Evolutionary conservation across 2,888 invertebrate genomes (phyloP).

Genomic region (Pristionchus entomophagus): DNA sequence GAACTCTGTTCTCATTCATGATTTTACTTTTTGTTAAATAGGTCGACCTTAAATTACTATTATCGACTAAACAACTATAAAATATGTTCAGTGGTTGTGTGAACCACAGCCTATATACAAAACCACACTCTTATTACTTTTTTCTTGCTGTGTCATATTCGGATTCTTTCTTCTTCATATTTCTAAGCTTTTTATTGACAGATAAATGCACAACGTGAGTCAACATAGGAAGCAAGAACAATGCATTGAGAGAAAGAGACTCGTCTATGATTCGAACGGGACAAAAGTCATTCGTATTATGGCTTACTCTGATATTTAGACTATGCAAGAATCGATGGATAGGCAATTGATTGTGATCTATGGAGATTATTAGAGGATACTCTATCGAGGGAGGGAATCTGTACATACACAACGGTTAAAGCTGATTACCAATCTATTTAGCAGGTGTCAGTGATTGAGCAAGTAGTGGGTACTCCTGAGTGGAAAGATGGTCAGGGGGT

Average conservation of each 20-base stretch:
- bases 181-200: constrained; percentile 19
- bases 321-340: constrained; percentile 34
- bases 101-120: no score
- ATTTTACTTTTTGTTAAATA: no score
- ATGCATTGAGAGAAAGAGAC: constrained; percentile 31
- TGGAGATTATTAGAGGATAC: constrained; percentile 23
- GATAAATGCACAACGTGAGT: constrained; percentile 16
- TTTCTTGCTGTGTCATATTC: no score
- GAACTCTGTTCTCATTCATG: no score
- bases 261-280: constrained; percentile 28
- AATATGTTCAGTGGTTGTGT: no score
- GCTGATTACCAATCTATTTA: constrained; percentile 5
- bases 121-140: no score
- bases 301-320: constrained; percentile 18
- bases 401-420: constrained; percentile 25
- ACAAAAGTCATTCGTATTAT: constrained; percentile 21
- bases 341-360: constrained; percentile 15
- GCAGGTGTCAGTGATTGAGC: neutral
- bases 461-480: constrained; percentile 2
- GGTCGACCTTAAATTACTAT: no score
- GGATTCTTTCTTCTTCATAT: no score
- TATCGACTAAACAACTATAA: no score
- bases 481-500: neutral
- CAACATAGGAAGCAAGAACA: constrained; percentile 2
- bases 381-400: neutral